Evolutionary conservation across 1,140 invertebrate species (phyloP), one percentile per base, ranked within the genome.

Genomic region (Drosophila truncata): DNA sequence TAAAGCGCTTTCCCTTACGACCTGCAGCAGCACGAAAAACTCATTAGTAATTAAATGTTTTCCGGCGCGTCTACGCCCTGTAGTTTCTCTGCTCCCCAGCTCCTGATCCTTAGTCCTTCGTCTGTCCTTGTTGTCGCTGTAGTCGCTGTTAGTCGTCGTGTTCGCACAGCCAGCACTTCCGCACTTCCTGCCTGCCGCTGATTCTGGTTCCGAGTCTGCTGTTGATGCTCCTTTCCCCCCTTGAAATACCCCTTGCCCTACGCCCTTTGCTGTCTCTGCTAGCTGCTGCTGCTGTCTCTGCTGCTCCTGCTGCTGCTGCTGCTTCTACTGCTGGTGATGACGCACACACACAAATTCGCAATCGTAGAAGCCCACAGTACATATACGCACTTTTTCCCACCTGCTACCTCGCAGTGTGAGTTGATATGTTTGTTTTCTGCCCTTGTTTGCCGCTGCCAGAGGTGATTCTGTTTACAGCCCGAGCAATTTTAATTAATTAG

Each of bases 41-140:
- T 87, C 84, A 90, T 87, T 87, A 87, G 85, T 87, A 87, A 87
- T 87, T 87, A 87, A 87, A 87, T 87, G 87, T 81, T 87, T 87
- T 87, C 84, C 84, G 83, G 58, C 63, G 76, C 84, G 80, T 67
- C 80, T 78, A 88, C 73, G 85, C 72, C 78, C 84, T 54, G 84
- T 88, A 87, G 84, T 87, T 88, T 84, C 84, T 83, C 58, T 61
- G 58, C 4, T 50, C 57, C 57, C 57, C 16, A 42, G 35, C 63
- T 66, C 27, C 52, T 55, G 14, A 46, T 66, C 49, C 42, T 33
- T 27, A 14, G 13, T 39, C 35, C 20, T 42, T 31, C n/a, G 50
- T 55, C 63, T 66, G 73, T 42, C 69, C 66, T 52, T 78, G 82
- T 58, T 62, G 78, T 66, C 55, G 49, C 60, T 66, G 74, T 57